These are phyloP conservation scores for Agonum fuliginosum DNA, from an alignment of 2,888 invertebrate species.

Conservation along the genomic window DNA sequence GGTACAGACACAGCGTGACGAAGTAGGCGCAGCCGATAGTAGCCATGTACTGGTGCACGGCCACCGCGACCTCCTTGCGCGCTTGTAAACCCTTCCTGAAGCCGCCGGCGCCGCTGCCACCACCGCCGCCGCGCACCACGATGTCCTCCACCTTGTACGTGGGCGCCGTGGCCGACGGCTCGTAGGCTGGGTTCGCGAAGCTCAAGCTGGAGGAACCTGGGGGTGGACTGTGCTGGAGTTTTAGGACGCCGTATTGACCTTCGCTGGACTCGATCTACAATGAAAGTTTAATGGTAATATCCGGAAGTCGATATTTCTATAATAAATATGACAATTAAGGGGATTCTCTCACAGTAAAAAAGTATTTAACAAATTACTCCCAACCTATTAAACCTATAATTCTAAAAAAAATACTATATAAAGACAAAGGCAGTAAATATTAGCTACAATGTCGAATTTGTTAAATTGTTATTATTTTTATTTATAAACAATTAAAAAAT, in stretches of 20 bases:
- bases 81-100: conserved; percentile 81
- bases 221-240: conserved; percentile 83
- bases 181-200: conserved; percentile 90
- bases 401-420: no score
- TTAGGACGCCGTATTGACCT: conserved; percentile 84
- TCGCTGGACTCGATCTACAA: conserved; percentile 79
- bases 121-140: conserved; percentile 78
- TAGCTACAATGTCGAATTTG: no score
- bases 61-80: conserved; percentile 87
- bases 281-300: no score
- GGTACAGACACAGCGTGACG: conserved; percentile 91
- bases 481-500: no score
- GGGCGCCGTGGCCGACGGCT: conserved; percentile 79
- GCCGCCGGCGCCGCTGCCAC: no score
- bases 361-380: no score
- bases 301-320: no score
- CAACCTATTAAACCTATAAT: no score
- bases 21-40: conserved; percentile 92
- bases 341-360: no score
- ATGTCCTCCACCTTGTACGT: conserved; percentile 86
- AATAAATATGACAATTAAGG: no score
- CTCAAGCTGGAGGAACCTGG: conserved; percentile 79
- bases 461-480: no score
- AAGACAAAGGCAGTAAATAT: no score
- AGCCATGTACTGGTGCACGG: conserved; percentile 93